Evolutionary conservation across 2,113 vertebrate species (phyloP), one percentile per base, ranked within the genome.

Genomic region (Hylia prasina): DNA sequence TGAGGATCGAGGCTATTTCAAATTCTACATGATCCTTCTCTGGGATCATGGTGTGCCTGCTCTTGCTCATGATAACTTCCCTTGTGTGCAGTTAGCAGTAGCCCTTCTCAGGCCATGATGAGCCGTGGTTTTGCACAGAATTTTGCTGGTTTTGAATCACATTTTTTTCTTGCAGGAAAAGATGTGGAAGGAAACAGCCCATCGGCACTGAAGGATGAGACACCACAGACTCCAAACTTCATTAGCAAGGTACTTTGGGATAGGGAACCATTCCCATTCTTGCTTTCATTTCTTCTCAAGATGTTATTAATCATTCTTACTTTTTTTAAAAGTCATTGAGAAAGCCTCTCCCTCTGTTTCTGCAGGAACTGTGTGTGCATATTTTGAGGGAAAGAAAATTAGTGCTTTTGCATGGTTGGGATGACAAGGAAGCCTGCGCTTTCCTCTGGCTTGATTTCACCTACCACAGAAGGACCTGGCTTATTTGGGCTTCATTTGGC

Each of bases 191-290:
- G 97, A 91, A 98, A 98, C 87, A 98, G 98, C 65, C 96, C 97
- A 4, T 85, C 97, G 0, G 95, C 95, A 13, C 85, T 98, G 88
- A 98, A 97, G 95, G 98, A 99, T 87, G 99, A 99, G 93, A 98
- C 98, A 94, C 99, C 98, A 57, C 98, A 98, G 71, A 98, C 98
- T 77, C 99, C 98, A 35, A 98, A 98, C 94, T 98, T 99, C 56
- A 96, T 98, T 98, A 98, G 98, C 53, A 98, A 98, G 98, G 98
- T 99, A 98, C 90, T 82, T 35, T 82, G 81, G 85, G 81, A 53
- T 86, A 92, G 69, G 77, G 37, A 83, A 40, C 31, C 17, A 30
- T 57, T 85, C 60, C 66, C 54, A 45, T 33, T 64, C 24, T 56
- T 68, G n/a, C 37, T 89, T 90, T 89, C 2, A 5, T 64, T 87